Evolutionary conservation across 92 coral and sea anemone genomes (phyloP).

Genomic region (Heteractis magnifica): DNA sequence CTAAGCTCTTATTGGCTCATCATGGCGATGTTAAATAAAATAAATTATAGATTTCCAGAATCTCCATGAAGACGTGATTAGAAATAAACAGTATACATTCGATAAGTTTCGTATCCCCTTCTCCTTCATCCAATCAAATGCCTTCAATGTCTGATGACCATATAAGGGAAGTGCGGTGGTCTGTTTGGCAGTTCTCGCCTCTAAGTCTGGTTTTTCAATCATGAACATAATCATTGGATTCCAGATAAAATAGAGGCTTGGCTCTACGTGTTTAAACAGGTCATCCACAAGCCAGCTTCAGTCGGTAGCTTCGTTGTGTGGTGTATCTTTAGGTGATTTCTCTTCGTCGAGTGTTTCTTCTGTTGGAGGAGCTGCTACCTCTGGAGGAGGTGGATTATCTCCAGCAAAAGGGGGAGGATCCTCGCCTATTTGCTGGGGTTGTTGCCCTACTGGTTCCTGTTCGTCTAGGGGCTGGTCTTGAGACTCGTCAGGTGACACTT

Average conservation of each 20-base stretch:
- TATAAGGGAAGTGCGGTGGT: not conserved
- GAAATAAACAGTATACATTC: constrained; percentile 1
- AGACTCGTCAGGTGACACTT: constrained; percentile 77
- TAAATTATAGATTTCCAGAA: constrained; percentile 34
- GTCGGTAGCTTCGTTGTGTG: not conserved
- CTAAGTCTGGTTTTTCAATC: not conserved
- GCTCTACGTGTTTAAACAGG: not conserved
- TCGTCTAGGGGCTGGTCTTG: constrained; percentile 34
- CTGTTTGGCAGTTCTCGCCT: not conserved
- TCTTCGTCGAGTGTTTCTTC: not conserved
- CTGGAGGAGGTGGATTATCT: constrained; percentile 15
- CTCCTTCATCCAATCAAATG: not conserved
- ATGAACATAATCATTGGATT: not conserved
- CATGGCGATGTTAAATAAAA: constrained; percentile 28
- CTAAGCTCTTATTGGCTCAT: not conserved
- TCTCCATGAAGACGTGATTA: not conserved
- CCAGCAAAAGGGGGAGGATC: constrained; percentile 16
- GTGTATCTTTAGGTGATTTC: not conserved
- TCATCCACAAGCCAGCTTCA: not conserved
- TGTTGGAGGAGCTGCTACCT: constrained; percentile 1
- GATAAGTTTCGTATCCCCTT: not conserved
- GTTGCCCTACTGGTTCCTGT: constrained; percentile 10
- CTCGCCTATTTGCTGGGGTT: not conserved
- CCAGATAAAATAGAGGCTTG: not conserved
- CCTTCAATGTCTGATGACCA: not conserved